phyloP scores from a whole-genome alignment of 2,797 vertebrate species.

The Eutrigla gurnardus region DNA sequence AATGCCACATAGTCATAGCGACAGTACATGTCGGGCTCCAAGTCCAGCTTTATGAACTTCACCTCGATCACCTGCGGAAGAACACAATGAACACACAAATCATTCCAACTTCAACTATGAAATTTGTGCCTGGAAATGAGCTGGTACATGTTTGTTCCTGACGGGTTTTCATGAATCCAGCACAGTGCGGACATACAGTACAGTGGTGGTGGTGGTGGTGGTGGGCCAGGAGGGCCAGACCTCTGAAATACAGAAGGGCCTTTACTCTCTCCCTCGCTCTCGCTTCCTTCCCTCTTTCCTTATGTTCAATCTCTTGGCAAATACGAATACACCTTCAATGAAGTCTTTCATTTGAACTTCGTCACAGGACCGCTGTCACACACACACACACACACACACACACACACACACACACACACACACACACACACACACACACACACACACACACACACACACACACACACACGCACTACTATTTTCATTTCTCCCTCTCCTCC shows the following conservation, averaged over 20 bases:
- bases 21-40: constrained; percentile 91
- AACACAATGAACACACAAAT: neutral
- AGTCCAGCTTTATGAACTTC: constrained; percentile 91
- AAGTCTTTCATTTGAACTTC: constrained; percentile 76
- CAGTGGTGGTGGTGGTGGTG: constrained; percentile 7
- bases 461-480: constrained; percentile 19
- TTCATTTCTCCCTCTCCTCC: constrained; percentile 28
- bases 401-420: constrained; percentile 1
- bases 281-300: constrained; percentile 54
- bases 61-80: constrained; percentile 87
- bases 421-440: constrained; percentile 15
- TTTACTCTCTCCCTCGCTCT: constrained; percentile 65
- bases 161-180: constrained; percentile 35
- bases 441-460: no score
- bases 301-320: constrained; percentile 64
- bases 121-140: neutral
- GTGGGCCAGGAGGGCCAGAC: constrained; percentile 40
- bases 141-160: constrained; percentile 33
- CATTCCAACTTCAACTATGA: constrained; percentile 30
- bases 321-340: constrained; percentile 73
- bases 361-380: constrained; percentile 47
- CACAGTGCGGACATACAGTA: constrained; percentile 32
- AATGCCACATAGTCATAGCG: constrained; percentile 93
- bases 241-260: constrained; percentile 65
- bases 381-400: constrained; percentile 9